phyloP scores from a whole-genome alignment of 2,797 vertebrate species.

The Rhabdomys pumilio region DNA sequence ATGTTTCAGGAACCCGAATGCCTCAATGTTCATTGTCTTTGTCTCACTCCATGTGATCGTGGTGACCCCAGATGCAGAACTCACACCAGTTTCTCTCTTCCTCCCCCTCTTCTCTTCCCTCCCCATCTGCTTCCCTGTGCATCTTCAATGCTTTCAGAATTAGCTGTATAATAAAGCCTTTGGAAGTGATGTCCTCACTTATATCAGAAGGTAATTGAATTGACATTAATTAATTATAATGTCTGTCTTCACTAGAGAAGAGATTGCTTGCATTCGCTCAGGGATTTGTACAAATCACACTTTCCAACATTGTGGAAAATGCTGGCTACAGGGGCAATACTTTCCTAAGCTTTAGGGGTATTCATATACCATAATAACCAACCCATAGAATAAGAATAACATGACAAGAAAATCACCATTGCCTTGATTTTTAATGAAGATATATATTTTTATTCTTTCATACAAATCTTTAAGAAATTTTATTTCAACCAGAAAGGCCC shows the following conservation, averaged over 20 bases:
- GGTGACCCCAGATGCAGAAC: background rate
- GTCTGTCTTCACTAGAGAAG: background rate
- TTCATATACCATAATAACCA: background rate
- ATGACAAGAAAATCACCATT: background rate
- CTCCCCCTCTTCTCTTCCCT: background rate
- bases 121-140: background rate
- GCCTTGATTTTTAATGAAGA: slow-evolving; percentile 19
- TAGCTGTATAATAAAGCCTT: background rate
- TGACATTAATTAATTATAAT: slow-evolving; percentile 14
- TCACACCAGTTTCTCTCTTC: background rate
- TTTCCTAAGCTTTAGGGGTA: background rate
- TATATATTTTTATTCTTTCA: slow-evolving; percentile 38
- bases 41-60: background rate
- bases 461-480: slow-evolving; percentile 19
- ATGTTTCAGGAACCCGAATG: background rate
- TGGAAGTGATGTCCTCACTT: background rate
- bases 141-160: background rate
- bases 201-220: background rate
- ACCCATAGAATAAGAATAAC: background rate
- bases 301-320: background rate
- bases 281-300: background rate
- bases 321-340: background rate
- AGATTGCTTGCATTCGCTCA: background rate
- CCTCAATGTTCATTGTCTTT: background rate
- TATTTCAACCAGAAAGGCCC: slow-evolving; percentile 38